Percentiles rank a stretch among this genome's conserved stretches.
phyloP scores from a whole-genome alignment of 2,888 invertebrate species.

The Drosophila nigricruria region DNA sequence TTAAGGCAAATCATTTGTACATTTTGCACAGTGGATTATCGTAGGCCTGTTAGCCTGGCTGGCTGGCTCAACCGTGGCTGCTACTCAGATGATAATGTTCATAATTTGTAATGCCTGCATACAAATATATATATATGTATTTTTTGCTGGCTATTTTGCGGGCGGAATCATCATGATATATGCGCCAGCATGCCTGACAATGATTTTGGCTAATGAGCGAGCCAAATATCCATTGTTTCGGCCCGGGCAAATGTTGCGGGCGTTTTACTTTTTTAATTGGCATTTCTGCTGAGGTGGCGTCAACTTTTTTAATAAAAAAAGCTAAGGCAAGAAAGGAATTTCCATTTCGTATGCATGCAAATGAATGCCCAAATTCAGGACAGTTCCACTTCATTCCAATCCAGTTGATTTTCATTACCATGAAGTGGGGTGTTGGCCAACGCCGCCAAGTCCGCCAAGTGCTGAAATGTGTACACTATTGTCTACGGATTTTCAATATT shows the following conservation, averaged over 20 bases:
- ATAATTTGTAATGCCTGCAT: conserved; percentile 77
- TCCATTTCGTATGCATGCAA: conserved; percentile 65
- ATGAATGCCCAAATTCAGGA: conserved; percentile 74
- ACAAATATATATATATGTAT: conserved; percentile 12
- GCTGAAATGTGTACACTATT: conserved; percentile 71
- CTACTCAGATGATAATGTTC: conserved; percentile 76
- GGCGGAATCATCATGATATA: conserved; percentile 39
- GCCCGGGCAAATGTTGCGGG: conserved; percentile 43
- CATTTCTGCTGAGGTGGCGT: conserved; percentile 47
- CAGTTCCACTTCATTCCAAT: conserved; percentile 74
- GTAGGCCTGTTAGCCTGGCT: conserved; percentile 26
- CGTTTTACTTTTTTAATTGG: conserved; percentile 60
- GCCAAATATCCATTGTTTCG: conserved; percentile 29
- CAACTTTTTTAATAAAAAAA: conserved; percentile 74
- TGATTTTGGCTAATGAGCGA: conserved; percentile 76
- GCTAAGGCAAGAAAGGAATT: conserved; percentile 35
- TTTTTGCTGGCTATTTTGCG: conserved; percentile 28
- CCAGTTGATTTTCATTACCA: conserved; percentile 81
- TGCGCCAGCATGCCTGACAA: conserved; percentile 64
- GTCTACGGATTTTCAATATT: conserved; percentile 80
- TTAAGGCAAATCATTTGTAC: conserved; percentile 77
- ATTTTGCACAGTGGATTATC: conserved; percentile 77
- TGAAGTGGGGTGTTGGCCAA: conserved; percentile 52
- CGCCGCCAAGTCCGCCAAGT: conserved; percentile 45
- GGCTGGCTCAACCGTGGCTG: not conserved